phyloP scores from a whole-genome alignment of 2,113 vertebrate species.

The Peromyscus maniculatus region DNA sequence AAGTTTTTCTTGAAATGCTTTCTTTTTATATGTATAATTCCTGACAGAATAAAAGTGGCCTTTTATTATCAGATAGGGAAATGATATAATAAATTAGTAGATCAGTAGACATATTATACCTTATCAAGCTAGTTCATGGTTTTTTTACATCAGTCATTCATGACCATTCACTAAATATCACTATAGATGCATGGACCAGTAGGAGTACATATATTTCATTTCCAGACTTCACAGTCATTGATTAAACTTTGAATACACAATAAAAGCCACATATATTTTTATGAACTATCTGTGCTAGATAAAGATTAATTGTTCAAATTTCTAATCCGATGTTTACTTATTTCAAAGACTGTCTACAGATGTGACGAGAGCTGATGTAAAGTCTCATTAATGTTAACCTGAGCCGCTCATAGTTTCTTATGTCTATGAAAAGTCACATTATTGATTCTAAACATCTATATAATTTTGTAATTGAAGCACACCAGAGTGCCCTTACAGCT shows the following conservation, averaged over 20 bases:
- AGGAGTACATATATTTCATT: not conserved
- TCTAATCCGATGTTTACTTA: not conserved
- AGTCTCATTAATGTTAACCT: not conserved
- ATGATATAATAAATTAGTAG: not conserved
- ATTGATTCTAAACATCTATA: constrained; percentile 41
- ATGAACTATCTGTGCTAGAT: not conserved
- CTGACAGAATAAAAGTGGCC: not conserved
- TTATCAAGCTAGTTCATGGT: constrained; percentile 5
- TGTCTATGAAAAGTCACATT: constrained; percentile 33
- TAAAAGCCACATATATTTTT: not conserved
- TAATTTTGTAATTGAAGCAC: not conserved
- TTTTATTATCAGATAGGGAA: not conserved
- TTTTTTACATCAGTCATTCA: not conserved
- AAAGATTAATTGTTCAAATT: not conserved
- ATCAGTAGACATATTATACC: not conserved
- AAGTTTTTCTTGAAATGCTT: not conserved
- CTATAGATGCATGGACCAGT: not conserved
- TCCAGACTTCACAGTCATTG: not conserved
- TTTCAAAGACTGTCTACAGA: not conserved
- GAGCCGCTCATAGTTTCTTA: constrained; percentile 47
- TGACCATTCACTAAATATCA: not conserved
- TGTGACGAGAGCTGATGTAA: not conserved
- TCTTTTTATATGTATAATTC: not conserved
- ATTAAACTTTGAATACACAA: not conserved
- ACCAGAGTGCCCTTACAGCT: not conserved